A percentile compares a stretch with the other conserved stretches of the same genome.
phyloP scores from a whole-genome alignment of 2,113 vertebrate genomes.

The Aspidoscelis tigris region DNA sequence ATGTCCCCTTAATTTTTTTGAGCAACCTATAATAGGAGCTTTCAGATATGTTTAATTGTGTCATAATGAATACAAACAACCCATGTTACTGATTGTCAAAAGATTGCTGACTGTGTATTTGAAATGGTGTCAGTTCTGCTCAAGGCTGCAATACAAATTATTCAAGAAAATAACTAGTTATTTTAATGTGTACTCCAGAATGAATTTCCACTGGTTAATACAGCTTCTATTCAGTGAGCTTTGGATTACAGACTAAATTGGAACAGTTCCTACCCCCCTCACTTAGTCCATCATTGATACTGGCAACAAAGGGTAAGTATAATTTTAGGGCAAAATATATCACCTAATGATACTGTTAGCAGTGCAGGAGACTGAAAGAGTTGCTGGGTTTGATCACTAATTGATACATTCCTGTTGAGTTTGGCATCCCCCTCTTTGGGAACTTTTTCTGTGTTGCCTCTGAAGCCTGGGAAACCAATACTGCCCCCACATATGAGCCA shows the following conservation, averaged over 20 bases:
- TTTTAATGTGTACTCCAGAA: background rate
- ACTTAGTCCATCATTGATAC: too few species aligned
- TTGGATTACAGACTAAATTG: background rate
- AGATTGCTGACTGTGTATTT: background rate
- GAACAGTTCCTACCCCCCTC: too few species aligned
- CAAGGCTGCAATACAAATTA: background rate
- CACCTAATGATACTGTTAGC: background rate
- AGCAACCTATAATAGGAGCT: too few species aligned
- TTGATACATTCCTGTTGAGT: too few species aligned
- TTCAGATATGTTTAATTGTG: too few species aligned
- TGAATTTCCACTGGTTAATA: background rate
- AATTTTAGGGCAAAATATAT: background rate
- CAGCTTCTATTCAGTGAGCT: background rate
- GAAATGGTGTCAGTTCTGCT: background rate
- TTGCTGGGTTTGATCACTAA: too few species aligned
- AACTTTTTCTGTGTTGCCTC: too few species aligned
- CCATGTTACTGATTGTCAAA: too few species aligned
- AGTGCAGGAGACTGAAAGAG: too few species aligned
- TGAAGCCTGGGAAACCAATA: background rate
- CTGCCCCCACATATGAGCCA: background rate
- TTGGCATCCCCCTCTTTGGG: background rate
- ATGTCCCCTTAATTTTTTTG: too few species aligned
- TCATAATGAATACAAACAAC: too few species aligned
- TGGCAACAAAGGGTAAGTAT: background rate
- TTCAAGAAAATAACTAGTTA: background rate